Base-by-base conservation (phyloP, 2,797 vertebrate genomes). In the Columba guinea region DNA sequence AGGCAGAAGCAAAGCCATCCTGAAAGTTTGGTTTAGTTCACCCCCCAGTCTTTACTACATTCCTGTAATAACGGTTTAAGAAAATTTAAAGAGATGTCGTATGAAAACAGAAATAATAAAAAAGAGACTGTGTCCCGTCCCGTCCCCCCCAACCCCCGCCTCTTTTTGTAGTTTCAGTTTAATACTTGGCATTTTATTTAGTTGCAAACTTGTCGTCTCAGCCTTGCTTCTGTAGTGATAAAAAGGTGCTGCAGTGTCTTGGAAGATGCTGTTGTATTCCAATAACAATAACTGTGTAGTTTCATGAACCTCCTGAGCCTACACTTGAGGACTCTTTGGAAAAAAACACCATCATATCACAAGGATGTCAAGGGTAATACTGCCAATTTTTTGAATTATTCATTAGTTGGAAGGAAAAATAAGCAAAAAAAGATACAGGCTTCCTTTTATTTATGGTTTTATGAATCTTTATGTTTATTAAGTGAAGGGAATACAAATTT, bases 171-270 rank as follows among this genome's bases (percentile, higher is more conserved):
- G 71, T 52, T 93, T 86, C 62, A 74, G 71, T 92, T 96, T 97
- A 97, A 96, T 98, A 95, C 91, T 96, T 97, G 95, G 84, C 78
- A 94, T 97, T 97, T 97, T 96, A 89, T 94, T 96, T 97, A 95
- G 55, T 83, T 83, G 51, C 77, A 78, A 84, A 58, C 59, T 91
- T 91, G 70, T 93, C 81, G 55, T 92, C 30, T 87, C 79, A 94
- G 73, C 58, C 75, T 88, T 82, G 79, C 84, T 87, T 92, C 79
- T 85, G 8, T 91, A 90, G 78, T 94, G 77, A 94, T 94, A 90
- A 93, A 95, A 95, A 95, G 91, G 76, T 90, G 65, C 89, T 95
- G 84, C 77, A 80, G 70, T 90, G 70, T 82, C 79, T 75, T 88
- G 87, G 94, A 96, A 96, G 87, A 93, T 73, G 83, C 18, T 92